Evolutionary conservation across 2,888 invertebrate genomes (phyloP), one percentile per base, ranked within the genome.

Genomic region (Tromatobia lineatoria): DNA sequence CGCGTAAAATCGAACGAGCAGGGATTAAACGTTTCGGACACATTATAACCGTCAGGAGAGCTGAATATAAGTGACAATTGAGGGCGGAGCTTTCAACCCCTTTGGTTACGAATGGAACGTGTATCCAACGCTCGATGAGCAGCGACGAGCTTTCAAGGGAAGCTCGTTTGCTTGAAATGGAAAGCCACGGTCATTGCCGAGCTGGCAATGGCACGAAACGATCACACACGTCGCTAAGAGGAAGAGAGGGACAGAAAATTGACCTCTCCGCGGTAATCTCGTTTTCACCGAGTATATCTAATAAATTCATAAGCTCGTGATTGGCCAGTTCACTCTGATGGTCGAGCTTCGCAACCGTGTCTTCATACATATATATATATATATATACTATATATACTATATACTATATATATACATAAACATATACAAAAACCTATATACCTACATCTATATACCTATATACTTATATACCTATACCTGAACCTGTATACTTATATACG

Each of bases 291-390:
- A 85, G 76, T 74, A 84, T 81, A 77, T 80, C 82, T 71, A 85
- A 86, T 85, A 86, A 86, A 86, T 86, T 85, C 86, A 85, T 86
- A 84, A 86, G 83, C 79, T 73, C 73, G 45, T 81, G 67, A 86
- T 86, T 83, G 75, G 85, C 78, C 76, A 45, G 54, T 77, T 70
- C 75, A 57, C 50, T 52, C 47, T 38, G 64, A 64, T 64, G 76
- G 38, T 70, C 57, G 70, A 81, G 70, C 71, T 75, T 76, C 81
- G 79, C 76, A 83, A 83, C 75, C 80, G 59, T 67, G 66, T 52
- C 64, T 66, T 66, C 38, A 38, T 38, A 38, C 10, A 38, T 38
- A 38, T 38, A 1, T 38, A 8, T 38, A 10, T 38, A 38, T 2
- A 38, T 38, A 38, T 29, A 34, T 71, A n/a, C 13, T 29, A 59